Evolutionary conservation across 2,797 vertebrate genomes (phyloP).

Genomic region (Pitangus sulphuratus): DNA sequence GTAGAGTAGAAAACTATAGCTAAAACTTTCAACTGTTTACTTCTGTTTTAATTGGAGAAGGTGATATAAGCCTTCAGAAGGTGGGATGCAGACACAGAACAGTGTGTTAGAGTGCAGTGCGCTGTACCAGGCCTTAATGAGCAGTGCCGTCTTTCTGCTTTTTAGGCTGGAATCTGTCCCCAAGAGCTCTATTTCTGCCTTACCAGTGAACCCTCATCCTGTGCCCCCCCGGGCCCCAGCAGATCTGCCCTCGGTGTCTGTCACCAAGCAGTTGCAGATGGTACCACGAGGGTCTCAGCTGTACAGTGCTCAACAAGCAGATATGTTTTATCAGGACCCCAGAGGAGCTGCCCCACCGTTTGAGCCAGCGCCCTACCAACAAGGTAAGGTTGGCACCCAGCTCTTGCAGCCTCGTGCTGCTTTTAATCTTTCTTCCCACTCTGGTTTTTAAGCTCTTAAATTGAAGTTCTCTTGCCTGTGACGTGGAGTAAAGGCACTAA

Average conservation of each 20-base stretch:
- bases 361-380: constrained; percentile 86
- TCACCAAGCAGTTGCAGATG: constrained; percentile 88
- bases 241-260: constrained; percentile 85
- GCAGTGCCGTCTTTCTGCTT: not conserved
- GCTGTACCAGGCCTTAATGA: not conserved
- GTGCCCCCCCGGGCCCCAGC: constrained; percentile 81
- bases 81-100: not conserved
- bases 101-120: not conserved
- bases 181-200: constrained; percentile 82
- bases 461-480: not conserved
- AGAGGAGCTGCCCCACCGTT: constrained; percentile 89
- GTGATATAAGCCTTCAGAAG: not conserved
- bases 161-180: constrained; percentile 84
- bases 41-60: not conserved
- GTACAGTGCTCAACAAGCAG: constrained; percentile 86
- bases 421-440: not conserved
- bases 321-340: constrained; percentile 89
- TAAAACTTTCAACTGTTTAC: not conserved
- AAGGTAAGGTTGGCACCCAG: constrained; percentile 77
- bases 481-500: accelerated
- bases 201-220: constrained; percentile 85
- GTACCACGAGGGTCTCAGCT: constrained; percentile 87
- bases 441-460: not conserved
- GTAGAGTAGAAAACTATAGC: not conserved
- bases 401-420: not conserved